Evolutionary conservation across 37 sponge, comb jelly and placozoan genomes (phyloP).

Genomic region (Beroe forskalii): DNA sequence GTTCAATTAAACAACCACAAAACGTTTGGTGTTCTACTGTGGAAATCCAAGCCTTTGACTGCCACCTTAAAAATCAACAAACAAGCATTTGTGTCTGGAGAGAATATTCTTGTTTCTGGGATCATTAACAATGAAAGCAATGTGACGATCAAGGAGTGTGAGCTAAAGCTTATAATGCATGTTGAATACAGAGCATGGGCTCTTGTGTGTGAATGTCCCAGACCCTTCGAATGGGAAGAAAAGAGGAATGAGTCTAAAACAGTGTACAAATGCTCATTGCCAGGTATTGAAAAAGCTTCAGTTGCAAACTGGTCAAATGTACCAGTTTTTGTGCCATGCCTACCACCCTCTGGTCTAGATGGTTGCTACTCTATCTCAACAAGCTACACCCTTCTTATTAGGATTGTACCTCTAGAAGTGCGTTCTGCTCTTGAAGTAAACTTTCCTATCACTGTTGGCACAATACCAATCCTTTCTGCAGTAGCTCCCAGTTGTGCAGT

Average conservation of each 20-base stretch:
- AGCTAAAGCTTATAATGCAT: background rate
- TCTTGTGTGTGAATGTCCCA: too few species aligned
- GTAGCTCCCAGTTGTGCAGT: too few species aligned
- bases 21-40: background rate
- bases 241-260: background rate
- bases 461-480: too few species aligned
- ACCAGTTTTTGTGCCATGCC: background rate
- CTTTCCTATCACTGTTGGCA: background rate
- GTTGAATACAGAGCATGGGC: background rate
- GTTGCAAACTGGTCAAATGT: conserved; percentile 10
- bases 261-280: background rate
- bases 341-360: conserved; percentile 37
- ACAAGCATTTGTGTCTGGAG: conserved; percentile 2
- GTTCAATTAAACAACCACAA: background rate
- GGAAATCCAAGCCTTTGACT: background rate
- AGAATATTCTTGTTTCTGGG: conserved; percentile 23
- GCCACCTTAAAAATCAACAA: background rate
- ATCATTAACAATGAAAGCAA: conserved; percentile 2
- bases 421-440: background rate
- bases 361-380: background rate
- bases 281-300: conserved; percentile 12
- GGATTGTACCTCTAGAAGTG: background rate
- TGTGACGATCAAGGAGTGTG: background rate
- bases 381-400: background rate
- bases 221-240: too few species aligned